Evolutionary conservation across 92 coral and sea anemone species (phyloP).

Genomic region (Umimayanthus kanabou): DNA sequence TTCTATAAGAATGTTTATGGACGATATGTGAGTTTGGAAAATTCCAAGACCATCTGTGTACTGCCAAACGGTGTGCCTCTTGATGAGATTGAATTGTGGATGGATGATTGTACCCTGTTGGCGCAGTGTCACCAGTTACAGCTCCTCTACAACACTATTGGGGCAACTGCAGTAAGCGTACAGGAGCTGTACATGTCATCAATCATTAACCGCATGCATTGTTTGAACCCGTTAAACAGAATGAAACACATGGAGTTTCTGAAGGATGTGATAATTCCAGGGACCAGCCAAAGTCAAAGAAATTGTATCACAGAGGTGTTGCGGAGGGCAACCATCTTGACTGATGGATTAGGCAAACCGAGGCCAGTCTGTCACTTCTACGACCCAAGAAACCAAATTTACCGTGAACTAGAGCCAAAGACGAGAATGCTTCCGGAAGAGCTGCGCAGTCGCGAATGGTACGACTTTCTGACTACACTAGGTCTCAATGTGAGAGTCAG

Average conservation of each 20-base stretch:
- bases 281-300: neutral
- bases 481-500: conserved; percentile 59
- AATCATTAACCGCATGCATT: conserved; percentile 58
- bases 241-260: conserved; percentile 58
- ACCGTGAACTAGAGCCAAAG: conserved; percentile 60
- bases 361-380: conserved; percentile 62
- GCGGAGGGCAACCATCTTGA: conserved; percentile 59
- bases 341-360: conserved; percentile 43
- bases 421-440: conserved; percentile 64
- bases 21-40: conserved; percentile 27
- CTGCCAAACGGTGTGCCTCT: conserved; percentile 43
- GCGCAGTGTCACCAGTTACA: conserved; percentile 1
- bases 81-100: conserved; percentile 2
- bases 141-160: conserved; percentile 28
- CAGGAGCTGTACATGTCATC: conserved; percentile 62
- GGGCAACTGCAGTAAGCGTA: conserved; percentile 41
- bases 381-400: conserved; percentile 67
- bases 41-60: conserved; percentile 17
- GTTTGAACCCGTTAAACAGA: conserved; percentile 53
- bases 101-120: neutral
- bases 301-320: conserved; percentile 40
- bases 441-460: conserved; percentile 58
- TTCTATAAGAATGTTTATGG: conserved; percentile 39
- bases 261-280: neutral
- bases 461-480: conserved; percentile 53